These are phyloP conservation scores for Neolamprologus falcicula DNA, from an alignment of 2,113 vertebrate genomes.

Conservation along the genomic window DNA sequence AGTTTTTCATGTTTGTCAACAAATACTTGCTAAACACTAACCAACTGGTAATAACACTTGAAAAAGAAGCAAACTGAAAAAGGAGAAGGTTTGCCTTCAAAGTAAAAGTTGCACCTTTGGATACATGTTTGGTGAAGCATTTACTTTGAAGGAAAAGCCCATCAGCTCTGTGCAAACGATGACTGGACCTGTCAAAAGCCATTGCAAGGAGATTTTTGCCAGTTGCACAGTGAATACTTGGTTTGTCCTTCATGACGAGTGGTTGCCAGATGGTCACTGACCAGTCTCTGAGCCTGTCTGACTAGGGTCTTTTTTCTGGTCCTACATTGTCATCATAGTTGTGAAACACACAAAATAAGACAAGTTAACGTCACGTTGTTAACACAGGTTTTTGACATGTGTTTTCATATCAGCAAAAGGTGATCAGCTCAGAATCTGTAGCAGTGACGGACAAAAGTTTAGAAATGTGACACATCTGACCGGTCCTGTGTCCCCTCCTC, in stretches of 20 bases:
- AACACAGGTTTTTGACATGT: neutral
- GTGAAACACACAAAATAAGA: neutral
- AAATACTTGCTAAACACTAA: neutral
- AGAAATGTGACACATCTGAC: neutral
- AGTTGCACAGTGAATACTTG: neutral
- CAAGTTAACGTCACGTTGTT: neutral
- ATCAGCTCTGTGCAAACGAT: neutral
- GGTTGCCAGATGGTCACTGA: neutral
- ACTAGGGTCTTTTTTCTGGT: neutral
- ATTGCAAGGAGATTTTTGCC: neutral
- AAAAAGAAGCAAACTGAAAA: neutral
- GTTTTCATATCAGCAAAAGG: neutral
- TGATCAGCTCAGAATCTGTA: neutral
- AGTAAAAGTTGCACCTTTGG: neutral
- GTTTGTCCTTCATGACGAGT: neutral
- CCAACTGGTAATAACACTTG: neutral
- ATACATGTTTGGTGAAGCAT: neutral
- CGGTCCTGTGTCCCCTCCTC: neutral
- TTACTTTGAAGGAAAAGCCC: neutral
- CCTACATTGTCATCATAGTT: neutral
- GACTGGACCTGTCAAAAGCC: neutral
- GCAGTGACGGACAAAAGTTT: neutral
- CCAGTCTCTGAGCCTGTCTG: accelerated
- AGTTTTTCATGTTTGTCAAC: accelerated
- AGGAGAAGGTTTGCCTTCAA: neutral